Evolutionary conservation across 2,797 vertebrate species (phyloP).

Genomic region (Macropus fuliginosus): DNA sequence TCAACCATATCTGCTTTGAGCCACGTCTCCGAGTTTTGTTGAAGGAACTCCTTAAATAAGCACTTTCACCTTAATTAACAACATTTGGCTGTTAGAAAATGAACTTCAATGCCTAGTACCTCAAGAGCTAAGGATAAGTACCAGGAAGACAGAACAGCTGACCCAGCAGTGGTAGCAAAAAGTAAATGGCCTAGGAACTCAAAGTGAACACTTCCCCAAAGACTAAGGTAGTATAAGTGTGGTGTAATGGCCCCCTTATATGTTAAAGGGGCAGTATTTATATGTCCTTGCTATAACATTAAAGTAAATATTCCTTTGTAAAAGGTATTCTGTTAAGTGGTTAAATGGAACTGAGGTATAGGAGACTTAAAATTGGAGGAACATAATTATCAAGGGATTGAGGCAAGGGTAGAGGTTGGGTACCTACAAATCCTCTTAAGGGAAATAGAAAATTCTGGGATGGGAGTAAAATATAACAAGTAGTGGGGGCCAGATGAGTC

Average conservation of each 20-base stretch:
- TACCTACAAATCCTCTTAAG: neutral
- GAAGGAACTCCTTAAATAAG: neutral
- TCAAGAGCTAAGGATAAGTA: neutral
- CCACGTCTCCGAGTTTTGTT: neutral
- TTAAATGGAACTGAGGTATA: neutral
- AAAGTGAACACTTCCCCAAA: neutral
- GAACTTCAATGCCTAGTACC: neutral
- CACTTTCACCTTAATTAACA: conserved; percentile 33
- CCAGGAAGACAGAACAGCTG: conserved; percentile 13
- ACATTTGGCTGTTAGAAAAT: neutral
- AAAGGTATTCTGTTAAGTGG: neutral
- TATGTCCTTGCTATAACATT: neutral
- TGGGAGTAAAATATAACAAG: neutral
- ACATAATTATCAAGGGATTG: neutral
- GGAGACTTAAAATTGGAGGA: neutral
- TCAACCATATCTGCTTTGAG: conserved; percentile 34
- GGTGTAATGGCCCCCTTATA: neutral
- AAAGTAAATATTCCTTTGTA: neutral
- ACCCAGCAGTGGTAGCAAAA: conserved; percentile 9
- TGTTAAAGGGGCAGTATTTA: neutral
- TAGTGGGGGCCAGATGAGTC: neutral
- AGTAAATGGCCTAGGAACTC: neutral
- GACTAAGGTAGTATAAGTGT: neutral
- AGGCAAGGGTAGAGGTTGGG: neutral
- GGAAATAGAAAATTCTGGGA: neutral